Evolutionary conservation across 92 coral and sea anemone species (phyloP), one percentile per base, ranked within the genome.

Genomic region (Parazoanthus swiftii): DNA sequence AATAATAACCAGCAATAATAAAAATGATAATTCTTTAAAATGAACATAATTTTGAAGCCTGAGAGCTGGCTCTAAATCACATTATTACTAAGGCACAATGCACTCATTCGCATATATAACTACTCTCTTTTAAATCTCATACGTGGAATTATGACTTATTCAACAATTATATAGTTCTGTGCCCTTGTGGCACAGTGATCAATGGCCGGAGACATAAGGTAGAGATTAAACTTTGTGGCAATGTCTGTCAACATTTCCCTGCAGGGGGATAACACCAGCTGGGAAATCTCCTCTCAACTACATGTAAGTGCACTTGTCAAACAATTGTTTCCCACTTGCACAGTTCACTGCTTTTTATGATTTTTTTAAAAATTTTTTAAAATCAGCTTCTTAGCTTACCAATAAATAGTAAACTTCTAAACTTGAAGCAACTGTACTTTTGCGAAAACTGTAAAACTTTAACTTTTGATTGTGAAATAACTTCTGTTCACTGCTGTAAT

Each of bases 261-360:
- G 86, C 86, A 82, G 86, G 86, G 86, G 86, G 8, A 8, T 48
- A 48, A 42, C 86, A 67, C 86, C 86, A 82, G 75, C 38, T 35
- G 86, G 86, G 37, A 82, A 82, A 33, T 82, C 86, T 39, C 86
- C 86, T 38, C 75, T 82, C 43, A 82, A 82, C 71, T 82, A 82
- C 76, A 82, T 82, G 86, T 82, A 82, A 82, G 86, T 82, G 86
- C 86, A 82, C 58, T 23, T 39, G 56, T 26, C 13, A 26, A 25
- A 29, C 33, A 29, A 11, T 63, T 18, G 46, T 58, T 8, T 65
- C 39, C 33, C 26, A 59, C 50, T 58, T 58, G 39, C 67, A 54
- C 51, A 21, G 44, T 42, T 76, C 48, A 38, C 80, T 42, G n/a
- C 29, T 76, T 67, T 16, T 21, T 1, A 67, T 67, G 26, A 67